Conservation (phyloP, 92 coral and sea anemone genomes). For the Porites rus region DNA sequence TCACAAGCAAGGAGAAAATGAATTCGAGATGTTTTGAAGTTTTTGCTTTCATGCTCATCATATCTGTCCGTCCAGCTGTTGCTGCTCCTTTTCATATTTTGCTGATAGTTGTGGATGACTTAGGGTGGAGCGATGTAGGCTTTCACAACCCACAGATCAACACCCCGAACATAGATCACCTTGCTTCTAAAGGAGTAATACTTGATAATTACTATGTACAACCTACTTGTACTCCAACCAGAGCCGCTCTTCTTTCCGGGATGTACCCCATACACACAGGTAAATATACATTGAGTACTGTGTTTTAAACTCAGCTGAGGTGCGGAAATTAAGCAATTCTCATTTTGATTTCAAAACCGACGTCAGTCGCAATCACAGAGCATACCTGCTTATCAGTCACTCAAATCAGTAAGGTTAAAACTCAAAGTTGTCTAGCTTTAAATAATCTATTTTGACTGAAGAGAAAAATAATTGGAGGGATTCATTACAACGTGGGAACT, state of each 20-base stretch:
- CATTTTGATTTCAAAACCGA: no score
- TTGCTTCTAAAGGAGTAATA: constrained; percentile 54
- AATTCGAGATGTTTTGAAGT: neutral
- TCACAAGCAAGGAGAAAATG: neutral
- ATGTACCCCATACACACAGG: constrained; percentile 42
- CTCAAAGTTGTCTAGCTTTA: no score
- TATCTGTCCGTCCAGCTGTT: neutral
- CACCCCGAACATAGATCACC: constrained; percentile 57
- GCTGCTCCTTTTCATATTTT: constrained; percentile 36
- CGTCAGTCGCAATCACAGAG: no score
- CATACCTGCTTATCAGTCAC: no score
- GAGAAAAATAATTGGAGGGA: no score
- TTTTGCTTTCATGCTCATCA: neutral
- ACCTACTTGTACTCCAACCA: constrained; percentile 37
- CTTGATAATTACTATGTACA: constrained; percentile 53
- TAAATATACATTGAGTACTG: no score
- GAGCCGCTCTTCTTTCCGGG: constrained; percentile 44
- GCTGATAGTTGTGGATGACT: constrained; percentile 41
- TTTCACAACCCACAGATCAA: constrained; percentile 41
- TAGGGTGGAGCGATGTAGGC: constrained; percentile 56
- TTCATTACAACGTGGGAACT: no score
- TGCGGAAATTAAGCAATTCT: no score
- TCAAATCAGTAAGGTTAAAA: no score
- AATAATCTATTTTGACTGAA: no score
- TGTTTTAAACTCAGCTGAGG: no score